Evolutionary conservation across 2,797 vertebrate genomes (phyloP).

Genomic region (Megalops cyprinoides): DNA sequence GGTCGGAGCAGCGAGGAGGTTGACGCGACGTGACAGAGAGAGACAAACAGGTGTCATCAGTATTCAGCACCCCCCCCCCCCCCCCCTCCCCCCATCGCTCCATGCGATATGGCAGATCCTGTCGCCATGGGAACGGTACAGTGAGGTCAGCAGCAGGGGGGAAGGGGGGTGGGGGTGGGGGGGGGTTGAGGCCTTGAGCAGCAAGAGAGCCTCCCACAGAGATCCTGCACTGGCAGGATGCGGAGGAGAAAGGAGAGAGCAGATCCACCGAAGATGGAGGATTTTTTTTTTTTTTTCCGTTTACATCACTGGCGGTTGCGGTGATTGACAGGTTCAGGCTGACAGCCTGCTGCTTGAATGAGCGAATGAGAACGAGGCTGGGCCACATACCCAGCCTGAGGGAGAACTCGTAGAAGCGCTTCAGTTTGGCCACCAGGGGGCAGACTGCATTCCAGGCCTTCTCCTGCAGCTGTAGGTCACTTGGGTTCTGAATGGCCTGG

Average conservation of each 20-base stretch:
- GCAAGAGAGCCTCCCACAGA: not conserved
- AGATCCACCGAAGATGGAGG: not conserved
- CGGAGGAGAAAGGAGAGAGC: not conserved
- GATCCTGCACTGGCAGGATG: not conserved
- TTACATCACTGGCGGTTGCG: not conserved
- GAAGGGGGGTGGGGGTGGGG: slow-evolving; percentile 30
- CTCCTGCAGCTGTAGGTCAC: slow-evolving; percentile 86
- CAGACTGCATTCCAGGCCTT: slow-evolving; percentile 90
- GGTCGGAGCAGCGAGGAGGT: not conserved
- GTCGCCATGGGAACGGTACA: slow-evolving; percentile 22
- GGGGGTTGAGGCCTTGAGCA: slow-evolving; percentile 14
- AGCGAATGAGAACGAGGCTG: slow-evolving; percentile 34
- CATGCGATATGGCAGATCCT: not conserved
- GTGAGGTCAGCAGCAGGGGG: slow-evolving; percentile 57
- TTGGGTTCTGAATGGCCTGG: slow-evolving; percentile 89
- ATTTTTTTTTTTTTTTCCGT: not conserved
- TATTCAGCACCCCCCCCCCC: slow-evolving; percentile 39
- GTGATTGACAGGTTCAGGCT: no score
- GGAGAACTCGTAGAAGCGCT: slow-evolving; percentile 90
- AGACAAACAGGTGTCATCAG: not conserved
- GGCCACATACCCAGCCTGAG: slow-evolving; percentile 80
- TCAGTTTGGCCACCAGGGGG: slow-evolving; percentile 88
- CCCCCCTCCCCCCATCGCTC: slow-evolving; percentile 47
- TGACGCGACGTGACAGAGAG: not conserved
- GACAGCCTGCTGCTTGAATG: slow-evolving; percentile 60